These are phyloP conservation scores for Notiomystis cincta DNA, from an alignment of 2,113 vertebrate genomes.

Conservation along the genomic window DNA sequence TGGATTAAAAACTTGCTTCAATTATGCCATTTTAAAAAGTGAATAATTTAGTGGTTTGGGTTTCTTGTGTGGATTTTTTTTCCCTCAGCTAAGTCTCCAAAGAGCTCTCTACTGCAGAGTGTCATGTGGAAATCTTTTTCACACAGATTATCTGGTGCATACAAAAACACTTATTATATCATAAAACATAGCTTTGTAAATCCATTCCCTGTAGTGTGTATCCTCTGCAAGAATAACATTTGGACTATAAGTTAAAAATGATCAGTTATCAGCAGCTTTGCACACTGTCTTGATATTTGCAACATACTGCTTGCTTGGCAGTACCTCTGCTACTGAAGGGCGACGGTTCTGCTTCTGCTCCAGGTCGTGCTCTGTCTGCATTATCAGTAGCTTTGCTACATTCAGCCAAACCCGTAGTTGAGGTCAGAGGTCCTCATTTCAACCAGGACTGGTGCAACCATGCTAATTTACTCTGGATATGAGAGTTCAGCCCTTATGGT, in stretches of 20 bases:
- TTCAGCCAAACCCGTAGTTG: not conserved
- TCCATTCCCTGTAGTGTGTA: not conserved
- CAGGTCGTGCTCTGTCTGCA: not conserved
- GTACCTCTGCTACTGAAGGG: not conserved
- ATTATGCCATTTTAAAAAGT: not conserved
- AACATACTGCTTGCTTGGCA: not conserved
- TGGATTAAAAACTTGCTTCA: not conserved
- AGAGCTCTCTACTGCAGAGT: not conserved
- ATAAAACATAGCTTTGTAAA: not conserved
- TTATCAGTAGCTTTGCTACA: not conserved
- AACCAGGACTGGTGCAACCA: not conserved
- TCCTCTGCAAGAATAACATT: not conserved
- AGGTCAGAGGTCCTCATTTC: not conserved
- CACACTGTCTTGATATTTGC: not conserved
- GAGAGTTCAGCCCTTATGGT: not conserved
- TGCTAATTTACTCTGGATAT: not conserved
- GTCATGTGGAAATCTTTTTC: not conserved
- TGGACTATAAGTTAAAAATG: not conserved
- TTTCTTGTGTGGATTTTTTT: not conserved
- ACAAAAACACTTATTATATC: not conserved
- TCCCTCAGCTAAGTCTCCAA: not conserved
- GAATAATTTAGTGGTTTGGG: not conserved
- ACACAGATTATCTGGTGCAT: not conserved
- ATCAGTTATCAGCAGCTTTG: constrained; percentile 1
- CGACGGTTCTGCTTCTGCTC: not conserved